These are phyloP conservation scores for Drosophila falleni DNA, from an alignment of 2,888 invertebrate genomes.

Conservation along the genomic window DNA sequence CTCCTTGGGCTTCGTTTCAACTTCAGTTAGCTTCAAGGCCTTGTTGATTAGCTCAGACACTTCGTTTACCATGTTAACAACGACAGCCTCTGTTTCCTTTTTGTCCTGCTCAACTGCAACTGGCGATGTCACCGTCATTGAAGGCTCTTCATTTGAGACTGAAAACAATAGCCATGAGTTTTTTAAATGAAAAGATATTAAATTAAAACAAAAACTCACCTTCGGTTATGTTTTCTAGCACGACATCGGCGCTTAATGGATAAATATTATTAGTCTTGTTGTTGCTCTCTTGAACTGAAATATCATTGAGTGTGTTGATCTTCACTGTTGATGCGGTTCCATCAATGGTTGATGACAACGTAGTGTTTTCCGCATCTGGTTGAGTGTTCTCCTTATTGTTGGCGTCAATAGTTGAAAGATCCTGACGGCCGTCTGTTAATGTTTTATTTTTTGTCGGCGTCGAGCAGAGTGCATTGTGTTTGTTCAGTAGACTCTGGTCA, in stretches of 20 bases:
- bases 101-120: background rate
- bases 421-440: constrained; percentile 7
- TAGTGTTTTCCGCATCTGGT: constrained; percentile 59
- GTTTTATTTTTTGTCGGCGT: constrained; percentile 74
- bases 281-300: constrained; percentile 38
- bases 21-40: constrained; percentile 71
- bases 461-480: constrained; percentile 78
- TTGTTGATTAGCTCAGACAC: constrained; percentile 74
- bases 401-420: constrained; percentile 2
- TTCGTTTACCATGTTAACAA: constrained; percentile 59
- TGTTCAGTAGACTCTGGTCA: constrained; percentile 72
- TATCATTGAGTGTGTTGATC: constrained; percentile 59
- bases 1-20: constrained; percentile 20
- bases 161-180: background rate
- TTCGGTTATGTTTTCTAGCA: constrained; percentile 68
- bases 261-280: constrained; percentile 55
- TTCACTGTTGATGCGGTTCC: constrained; percentile 64
- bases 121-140: constrained; percentile 20
- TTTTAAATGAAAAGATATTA: background rate
- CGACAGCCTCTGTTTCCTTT: constrained; percentile 11
- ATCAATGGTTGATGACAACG: constrained; percentile 64
- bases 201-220: constrained; percentile 32
- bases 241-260: constrained; percentile 60
- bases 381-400: constrained; percentile 76
- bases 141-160: constrained; percentile 62